Conservation (phyloP, 1,140 invertebrate species). For the Lasioglossum albipes region DNA sequence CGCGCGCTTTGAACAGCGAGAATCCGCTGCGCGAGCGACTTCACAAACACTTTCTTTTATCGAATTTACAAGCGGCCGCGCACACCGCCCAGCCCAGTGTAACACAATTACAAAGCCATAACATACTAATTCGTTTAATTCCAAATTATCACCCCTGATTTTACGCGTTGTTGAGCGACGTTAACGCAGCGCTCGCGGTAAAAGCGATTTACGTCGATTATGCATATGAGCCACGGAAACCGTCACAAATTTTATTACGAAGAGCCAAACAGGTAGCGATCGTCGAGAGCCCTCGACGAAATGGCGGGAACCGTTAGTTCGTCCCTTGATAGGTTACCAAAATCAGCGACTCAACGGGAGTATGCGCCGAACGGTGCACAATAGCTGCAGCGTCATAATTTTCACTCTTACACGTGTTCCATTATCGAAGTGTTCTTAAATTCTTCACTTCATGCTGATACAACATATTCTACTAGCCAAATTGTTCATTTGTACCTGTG, state of each 20-base stretch:
- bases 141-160: conserved; percentile 63
- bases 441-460: too few species aligned
- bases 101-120: conserved; percentile 49
- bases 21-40: conserved; percentile 6
- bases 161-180: conserved; percentile 53
- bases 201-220: conserved; percentile 53
- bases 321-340: not conserved
- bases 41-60: conserved; percentile 51
- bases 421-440: too few species aligned
- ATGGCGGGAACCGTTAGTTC: conserved; percentile 18
- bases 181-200: conserved; percentile 35
- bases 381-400: not conserved
- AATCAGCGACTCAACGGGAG: not conserved
- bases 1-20: conserved; percentile 9
- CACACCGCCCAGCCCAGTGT: conserved; percentile 8
- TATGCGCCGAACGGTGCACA: too few species aligned
- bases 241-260: conserved; percentile 51
- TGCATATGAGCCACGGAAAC: conserved; percentile 49
- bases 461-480: too few species aligned
- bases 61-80: conserved; percentile 26
- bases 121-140: conserved; percentile 60
- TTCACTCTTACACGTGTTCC: not conserved
- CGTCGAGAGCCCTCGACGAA: not conserved
- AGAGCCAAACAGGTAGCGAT: conserved; percentile 25
- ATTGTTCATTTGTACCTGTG: too few species aligned